Evolutionary conservation across 2,113 vertebrate species (phyloP), one percentile per base, ranked within the genome.

Genomic region (Boulengeromyrus knoepffleri): DNA sequence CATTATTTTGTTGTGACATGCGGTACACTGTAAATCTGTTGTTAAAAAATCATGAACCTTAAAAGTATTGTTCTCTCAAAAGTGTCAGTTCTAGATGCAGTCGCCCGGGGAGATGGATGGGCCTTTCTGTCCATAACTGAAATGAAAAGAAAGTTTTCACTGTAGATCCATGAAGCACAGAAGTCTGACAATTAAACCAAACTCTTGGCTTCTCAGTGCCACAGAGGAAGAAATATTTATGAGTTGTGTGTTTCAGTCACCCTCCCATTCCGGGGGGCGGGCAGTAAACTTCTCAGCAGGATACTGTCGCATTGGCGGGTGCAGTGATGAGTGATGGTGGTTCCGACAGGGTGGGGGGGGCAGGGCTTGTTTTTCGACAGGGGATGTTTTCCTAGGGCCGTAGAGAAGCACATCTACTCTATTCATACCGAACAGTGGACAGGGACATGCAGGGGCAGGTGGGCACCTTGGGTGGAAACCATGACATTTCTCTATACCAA

Each of bases 301-400:
- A 17, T 88, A 1, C 70, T 13, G n/a, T 19, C 27, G 21, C 36
- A 45, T 45, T 74, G 62, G 91, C 92, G 90, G 91, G 91, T 90
- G 91, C 91, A 90, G 85, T 58, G 90, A 85, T 91, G 50, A 89
- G 47, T n/a, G 90, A 92, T 90, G 90, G 90, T 89, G 91, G 87
- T 91, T 92, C 46, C 94, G 90, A 90, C 93, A 92, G 92, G 58
- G n/a, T 10, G 17, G 80, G 80, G 36, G 31, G 31, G 45, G 3
- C 7, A n/a, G 84, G 94, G 94, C 94, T 93, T 93, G 93, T 93
- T 53, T 42, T 83, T 42, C 27, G 10, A 46, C 74, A 53, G 52
- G 92, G 39, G 80, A 89, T 90, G 85, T 96, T 96, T 95, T 95
- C 95, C 95, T 95, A 93, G 91, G 92, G 92, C 92, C 95, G 94